Conservation (phyloP, 23 tunicate genomes). For the Phallusia fumigata region DNA sequence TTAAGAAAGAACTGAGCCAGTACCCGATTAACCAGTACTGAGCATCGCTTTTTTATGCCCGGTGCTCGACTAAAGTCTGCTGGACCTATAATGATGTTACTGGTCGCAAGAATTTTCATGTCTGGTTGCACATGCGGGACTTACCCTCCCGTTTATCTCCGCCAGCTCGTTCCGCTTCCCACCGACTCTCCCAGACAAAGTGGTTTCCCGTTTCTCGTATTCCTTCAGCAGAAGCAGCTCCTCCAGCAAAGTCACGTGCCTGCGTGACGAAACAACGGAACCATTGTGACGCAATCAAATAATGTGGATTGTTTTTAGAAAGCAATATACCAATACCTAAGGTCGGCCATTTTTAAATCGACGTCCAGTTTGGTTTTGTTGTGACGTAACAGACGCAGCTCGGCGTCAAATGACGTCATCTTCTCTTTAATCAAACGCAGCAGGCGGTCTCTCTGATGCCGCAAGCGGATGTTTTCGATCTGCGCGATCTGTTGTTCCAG, state of each 20-base stretch:
- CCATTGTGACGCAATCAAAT: background rate
- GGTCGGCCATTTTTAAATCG: constrained; percentile 90
- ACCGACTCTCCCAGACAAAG: constrained; percentile 63
- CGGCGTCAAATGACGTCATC: constrained; percentile 79
- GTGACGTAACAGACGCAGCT: constrained; percentile 74
- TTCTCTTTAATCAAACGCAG: constrained; percentile 53
- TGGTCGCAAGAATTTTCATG: no score
- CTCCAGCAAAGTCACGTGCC: constrained; percentile 91
- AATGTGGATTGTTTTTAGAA: background rate
- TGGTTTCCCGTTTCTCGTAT: constrained; percentile 89
- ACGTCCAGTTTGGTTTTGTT: constrained; percentile 77
- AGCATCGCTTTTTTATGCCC: no score
- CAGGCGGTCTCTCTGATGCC: constrained; percentile 66
- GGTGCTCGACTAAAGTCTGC: no score
- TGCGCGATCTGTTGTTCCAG: constrained; percentile 59
- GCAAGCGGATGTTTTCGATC: constrained; percentile 45
- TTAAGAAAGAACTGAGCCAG: no score
- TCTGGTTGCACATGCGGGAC: no score
- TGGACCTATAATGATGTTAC: no score
- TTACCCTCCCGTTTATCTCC: constrained; percentile 73
- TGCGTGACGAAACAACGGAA: background rate
- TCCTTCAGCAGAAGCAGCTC: constrained; percentile 92
- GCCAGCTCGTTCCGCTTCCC: constrained; percentile 77
- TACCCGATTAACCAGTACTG: no score
- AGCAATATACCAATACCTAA: constrained; percentile 72